A percentile compares a stretch with the other conserved stretches of the same genome.
phyloP scores from a whole-genome alignment of 2,888 invertebrate species.

The Leptarthrus brevirostris region DNA sequence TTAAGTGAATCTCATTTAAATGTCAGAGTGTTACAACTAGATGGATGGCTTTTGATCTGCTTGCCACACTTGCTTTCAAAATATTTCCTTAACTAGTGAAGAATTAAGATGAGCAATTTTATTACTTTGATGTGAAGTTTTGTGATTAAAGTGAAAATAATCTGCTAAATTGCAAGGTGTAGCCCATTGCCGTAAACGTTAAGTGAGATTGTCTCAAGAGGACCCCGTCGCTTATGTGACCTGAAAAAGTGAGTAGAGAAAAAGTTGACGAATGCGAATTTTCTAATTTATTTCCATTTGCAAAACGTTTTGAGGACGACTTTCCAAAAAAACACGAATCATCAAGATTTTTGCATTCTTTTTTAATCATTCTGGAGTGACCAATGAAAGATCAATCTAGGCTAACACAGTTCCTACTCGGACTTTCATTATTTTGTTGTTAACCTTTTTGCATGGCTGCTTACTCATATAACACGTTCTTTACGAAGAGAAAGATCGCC shows the following conservation, averaged over 20 bases:
- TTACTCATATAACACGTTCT: constrained; percentile 49
- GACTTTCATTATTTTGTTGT: constrained; percentile 54
- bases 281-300: constrained; percentile 19
- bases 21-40: constrained; percentile 40
- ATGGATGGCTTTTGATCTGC: constrained; percentile 24
- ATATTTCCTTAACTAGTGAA: constrained; percentile 1
- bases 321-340: constrained; percentile 5
- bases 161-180: neutral
- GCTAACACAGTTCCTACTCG: constrained; percentile 35
- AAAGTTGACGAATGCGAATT: neutral
- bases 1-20: neutral
- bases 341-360: constrained; percentile 10
- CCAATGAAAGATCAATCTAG: constrained; percentile 36
- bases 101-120: neutral
- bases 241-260: constrained; percentile 36
- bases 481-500: constrained; percentile 23
- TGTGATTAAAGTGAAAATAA: neutral
- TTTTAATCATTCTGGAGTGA: constrained; percentile 7
- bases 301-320: neutral
- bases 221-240: constrained; percentile 17
- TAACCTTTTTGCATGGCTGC: constrained; percentile 54
- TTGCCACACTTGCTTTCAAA: constrained; percentile 21
- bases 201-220: neutral
- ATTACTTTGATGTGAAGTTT: neutral
- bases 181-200: neutral